These are phyloP conservation scores for Mionectes olivaceus DNA, from an alignment of 2,797 vertebrate genomes.

Conservation along the genomic window DNA sequence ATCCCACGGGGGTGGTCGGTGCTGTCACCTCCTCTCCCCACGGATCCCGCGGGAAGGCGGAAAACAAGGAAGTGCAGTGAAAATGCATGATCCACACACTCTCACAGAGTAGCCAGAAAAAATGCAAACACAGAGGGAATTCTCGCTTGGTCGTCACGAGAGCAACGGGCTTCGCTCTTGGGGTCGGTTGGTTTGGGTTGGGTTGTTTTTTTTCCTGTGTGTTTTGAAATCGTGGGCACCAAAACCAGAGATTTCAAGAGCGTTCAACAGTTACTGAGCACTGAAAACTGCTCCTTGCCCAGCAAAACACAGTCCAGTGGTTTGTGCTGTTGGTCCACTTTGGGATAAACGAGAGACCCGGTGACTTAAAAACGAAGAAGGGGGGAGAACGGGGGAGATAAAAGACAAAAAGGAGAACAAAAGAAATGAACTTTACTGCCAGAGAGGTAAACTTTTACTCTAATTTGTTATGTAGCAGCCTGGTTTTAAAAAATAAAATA, in stretches of 20 bases:
- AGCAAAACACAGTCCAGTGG: conserved; percentile 50
- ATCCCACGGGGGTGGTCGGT: not conserved
- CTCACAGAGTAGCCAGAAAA: not conserved
- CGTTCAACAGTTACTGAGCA: not conserved
- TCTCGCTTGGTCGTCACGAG: not conserved
- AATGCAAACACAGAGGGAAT: not conserved
- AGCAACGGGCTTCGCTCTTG: not conserved
- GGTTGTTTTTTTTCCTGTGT: not conserved
- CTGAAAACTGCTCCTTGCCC: conserved; percentile 28
- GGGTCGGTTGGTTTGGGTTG: not conserved
- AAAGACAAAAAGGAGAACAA: conserved; percentile 20
- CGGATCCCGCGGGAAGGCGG: not conserved
- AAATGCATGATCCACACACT: conserved; percentile 9
- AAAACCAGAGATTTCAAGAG: conserved; percentile 1
- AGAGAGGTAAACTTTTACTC: conserved; percentile 70
- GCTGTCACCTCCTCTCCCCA: conserved; percentile 24
- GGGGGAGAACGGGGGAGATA: not conserved
- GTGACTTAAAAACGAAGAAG: not conserved
- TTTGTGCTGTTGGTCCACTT: conserved; percentile 76
- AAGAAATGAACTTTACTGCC: not conserved
- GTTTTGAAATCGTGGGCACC: not conserved
- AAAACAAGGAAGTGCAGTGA: conserved; percentile 14
- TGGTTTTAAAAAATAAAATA: not conserved
- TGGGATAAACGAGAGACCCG: conserved; percentile 53
- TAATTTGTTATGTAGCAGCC: conserved; percentile 42